Evolutionary conservation across 2,797 vertebrate genomes (phyloP), one percentile per base, ranked within the genome.

Genomic region (Premnoplex brunnescens): DNA sequence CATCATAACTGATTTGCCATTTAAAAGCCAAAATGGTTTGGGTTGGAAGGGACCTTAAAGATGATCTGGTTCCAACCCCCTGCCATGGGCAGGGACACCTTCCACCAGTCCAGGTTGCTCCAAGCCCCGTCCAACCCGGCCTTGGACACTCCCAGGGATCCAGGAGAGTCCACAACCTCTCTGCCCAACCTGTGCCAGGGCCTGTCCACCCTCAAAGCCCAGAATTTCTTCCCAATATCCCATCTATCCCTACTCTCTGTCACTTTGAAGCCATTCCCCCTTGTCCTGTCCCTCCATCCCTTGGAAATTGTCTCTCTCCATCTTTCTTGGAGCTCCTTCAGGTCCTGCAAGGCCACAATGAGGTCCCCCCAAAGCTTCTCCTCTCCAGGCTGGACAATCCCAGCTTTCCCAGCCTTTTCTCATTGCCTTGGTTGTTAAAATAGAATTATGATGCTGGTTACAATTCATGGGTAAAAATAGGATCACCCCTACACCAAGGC

Each of bases 241-340:
- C 28, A 41, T 9, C 24, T 1, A 20, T 0, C 2, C 24, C 24
- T 34, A 1, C 5, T 1, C 9, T 72, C 8, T 41, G 5, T 0
- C 46, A 43, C 2, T 13, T 2, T 1, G 19, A 23, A 64, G 15
- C 37, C 68, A 80, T 59, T 88, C 44, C 52, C 32, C 62, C 10
- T 16, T 58, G 44, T 73, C 3, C 75, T 44, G 23, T 7, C 67
- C 7, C 75, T 79, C 0, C 44, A 64, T 0, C 2, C 51, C 67
- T 43, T 58, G 58, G 7, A 0, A 72, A 66, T 30, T 51, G 44
- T 66, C 67, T 73, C 59, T 80, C 59, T 80, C 32, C 75, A 37
- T 2, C 1, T 9, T 73, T 44, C n/a, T 34, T 73, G 44, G 0
- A 3, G 67, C 67, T 58, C 59, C 59, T 73, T 2, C 67, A 85